These are phyloP conservation scores for Urocynchramus pylzowi DNA, from an alignment of 2,113 vertebrate genomes.

Conservation along the genomic window DNA sequence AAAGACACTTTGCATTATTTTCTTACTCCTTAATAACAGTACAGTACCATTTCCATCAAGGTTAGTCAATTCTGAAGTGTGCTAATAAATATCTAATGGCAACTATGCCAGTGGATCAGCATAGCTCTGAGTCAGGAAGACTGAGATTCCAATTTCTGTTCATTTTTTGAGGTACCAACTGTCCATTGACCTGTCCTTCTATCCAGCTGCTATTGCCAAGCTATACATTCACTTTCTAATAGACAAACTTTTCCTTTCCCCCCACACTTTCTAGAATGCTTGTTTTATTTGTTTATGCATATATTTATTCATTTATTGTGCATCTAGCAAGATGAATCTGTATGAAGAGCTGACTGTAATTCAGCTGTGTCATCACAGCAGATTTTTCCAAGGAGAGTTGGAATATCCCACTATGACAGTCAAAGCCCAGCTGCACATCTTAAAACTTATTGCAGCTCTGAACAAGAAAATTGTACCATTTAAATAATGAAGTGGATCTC, in stretches of 20 bases:
- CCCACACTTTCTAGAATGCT: background rate
- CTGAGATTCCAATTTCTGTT: background rate
- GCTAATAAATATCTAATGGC: background rate
- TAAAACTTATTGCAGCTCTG: background rate
- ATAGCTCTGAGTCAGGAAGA: background rate
- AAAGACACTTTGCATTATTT: background rate
- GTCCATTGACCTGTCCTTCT: background rate
- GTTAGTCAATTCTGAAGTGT: background rate
- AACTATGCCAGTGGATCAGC: rapidly evolving
- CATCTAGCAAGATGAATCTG: background rate
- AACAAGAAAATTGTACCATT: background rate
- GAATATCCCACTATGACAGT: background rate
- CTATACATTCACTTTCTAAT: background rate
- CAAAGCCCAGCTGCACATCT: background rate
- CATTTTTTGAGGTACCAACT: background rate
- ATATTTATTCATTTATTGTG: background rate
- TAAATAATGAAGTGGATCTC: background rate
- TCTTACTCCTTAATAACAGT: background rate
- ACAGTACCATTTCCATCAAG: background rate
- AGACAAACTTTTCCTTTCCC: background rate
- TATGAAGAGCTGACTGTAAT: background rate
- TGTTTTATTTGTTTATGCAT: background rate
- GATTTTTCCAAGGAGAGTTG: background rate
- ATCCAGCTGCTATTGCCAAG: background rate
- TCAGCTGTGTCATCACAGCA: background rate